These are phyloP conservation scores for Podabrus alpinus DNA, from an alignment of 2,888 invertebrate genomes.

Conservation along the genomic window DNA sequence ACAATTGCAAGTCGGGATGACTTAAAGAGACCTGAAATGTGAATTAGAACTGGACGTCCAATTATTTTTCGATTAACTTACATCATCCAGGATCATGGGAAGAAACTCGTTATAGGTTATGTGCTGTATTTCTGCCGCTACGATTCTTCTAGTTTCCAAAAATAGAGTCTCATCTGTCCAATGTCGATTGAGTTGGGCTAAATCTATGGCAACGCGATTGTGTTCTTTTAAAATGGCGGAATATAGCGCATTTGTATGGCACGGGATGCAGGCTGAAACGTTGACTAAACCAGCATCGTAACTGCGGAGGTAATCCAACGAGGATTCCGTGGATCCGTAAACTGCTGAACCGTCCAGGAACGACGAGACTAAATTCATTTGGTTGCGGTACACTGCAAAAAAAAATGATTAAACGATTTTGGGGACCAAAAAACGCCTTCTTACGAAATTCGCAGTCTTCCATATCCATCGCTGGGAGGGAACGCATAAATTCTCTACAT, in stretches of 20 bases:
- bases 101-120: conserved; percentile 84
- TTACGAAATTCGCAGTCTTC: conserved; percentile 68
- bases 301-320: conserved; percentile 69
- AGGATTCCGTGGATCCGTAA: conserved; percentile 77
- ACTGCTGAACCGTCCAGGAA: conserved; percentile 83
- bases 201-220: conserved; percentile 74
- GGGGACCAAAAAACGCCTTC: conserved; percentile 32
- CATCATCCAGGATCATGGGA: conserved; percentile 76
- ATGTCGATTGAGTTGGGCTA: conserved; percentile 72
- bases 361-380: conserved; percentile 83
- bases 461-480: conserved; percentile 67
- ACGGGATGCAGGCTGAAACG: conserved; percentile 66
- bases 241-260: conserved; percentile 74
- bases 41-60: not conserved
- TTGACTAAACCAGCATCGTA: conserved; percentile 75
- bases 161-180: conserved; percentile 82
- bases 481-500: conserved; percentile 71
- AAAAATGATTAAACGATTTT: not conserved
- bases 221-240: conserved; percentile 75
- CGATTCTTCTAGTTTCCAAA: conserved; percentile 73
- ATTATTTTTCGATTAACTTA: conserved; percentile 60
- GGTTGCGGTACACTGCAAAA: conserved; percentile 70
- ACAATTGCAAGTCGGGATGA: conserved; percentile 65
- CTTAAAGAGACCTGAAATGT: conserved; percentile 42
- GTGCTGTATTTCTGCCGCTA: conserved; percentile 81